Evolutionary conservation across 2,888 invertebrate species (phyloP), one percentile per base, ranked within the genome.

Genomic region (Diadromus collaris): DNA sequence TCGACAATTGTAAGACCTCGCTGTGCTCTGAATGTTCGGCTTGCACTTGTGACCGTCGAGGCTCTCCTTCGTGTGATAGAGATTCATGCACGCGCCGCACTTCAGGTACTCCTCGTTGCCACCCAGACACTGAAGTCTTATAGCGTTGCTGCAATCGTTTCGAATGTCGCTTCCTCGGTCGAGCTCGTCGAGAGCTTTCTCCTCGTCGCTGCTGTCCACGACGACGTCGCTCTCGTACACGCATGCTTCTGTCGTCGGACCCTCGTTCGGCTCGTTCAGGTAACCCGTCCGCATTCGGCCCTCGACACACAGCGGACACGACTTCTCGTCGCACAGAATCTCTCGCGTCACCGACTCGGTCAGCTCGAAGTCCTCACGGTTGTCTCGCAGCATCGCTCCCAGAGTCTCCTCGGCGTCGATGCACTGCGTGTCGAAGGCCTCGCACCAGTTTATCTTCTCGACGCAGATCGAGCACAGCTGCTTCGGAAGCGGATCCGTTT

Each of bases 1-100:
- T 1, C 72, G 61, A 51, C 88, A 88, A 32, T 85, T 84, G 70
- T 88, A 88, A 0, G 85, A 83, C 32, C 82, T 85, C 0, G 87
- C 83, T 6, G 87, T 88, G 32, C 76, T 81, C 32, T 84, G 86
- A 2, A 85, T 73, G 54, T 80, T 85, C 0, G 87, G 88, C 48
- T 88, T 88, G 24, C 88, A 88, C 63, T 86, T 88, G 68, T 88
- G 88, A 54, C 63, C 72, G 19, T 86, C 84, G 5, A 88, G 64
- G 6, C 82, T 86, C 51, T 87, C 87, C n/a, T 84, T 83, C 2
- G 86, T 87, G 21, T 85, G 84, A 68, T 87, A 88, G 1, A 88
- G 81, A 83, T 88, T 88, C 88, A 87, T 88, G 38, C 88, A 88
- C 6, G 88, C 88, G 0, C 86, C 83, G 6, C 88, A 88, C 80